A percentile compares a stretch with the other conserved stretches of the same genome.
phyloP scores from a whole-genome alignment of 2,888 invertebrate genomes.

The Julus scanicus region DNA sequence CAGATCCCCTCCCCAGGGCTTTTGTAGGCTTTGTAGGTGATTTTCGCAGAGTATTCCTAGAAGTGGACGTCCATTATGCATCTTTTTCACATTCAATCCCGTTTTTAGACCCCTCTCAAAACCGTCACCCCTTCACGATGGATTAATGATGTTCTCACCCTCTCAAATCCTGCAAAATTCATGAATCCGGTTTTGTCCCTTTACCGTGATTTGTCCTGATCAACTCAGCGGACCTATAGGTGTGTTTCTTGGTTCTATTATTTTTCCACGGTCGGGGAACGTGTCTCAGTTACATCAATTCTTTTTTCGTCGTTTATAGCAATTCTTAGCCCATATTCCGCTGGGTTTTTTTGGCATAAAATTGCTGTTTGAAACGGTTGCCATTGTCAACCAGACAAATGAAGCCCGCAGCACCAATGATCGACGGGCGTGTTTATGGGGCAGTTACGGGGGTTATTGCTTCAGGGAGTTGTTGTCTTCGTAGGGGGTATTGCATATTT shows the following conservation, averaged over 20 bases:
- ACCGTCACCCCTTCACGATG: background rate
- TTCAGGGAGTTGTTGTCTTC: background rate
- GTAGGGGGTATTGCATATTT: background rate
- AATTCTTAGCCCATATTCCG: background rate
- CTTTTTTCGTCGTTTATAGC: background rate
- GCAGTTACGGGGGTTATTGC: background rate
- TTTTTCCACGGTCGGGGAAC: background rate
- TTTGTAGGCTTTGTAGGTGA: no score
- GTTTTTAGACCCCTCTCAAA: background rate
- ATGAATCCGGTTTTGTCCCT: background rate
- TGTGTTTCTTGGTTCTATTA: background rate
- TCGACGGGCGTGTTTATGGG: background rate
- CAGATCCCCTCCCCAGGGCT: no score
- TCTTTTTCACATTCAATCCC: background rate
- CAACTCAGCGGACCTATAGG: background rate
- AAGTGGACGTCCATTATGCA: background rate
- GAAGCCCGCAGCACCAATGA: background rate
- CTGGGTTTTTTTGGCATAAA: background rate
- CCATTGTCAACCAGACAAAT: constrained; percentile 12
- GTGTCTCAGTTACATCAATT: background rate
- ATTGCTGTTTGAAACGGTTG: background rate
- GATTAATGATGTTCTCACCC: background rate
- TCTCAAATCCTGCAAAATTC: background rate
- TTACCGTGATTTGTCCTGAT: background rate
- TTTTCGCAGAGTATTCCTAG: no score